Base-by-base conservation (phyloP, 2,888 invertebrate genomes). In the Xestoiulus laeticollis region DNA sequence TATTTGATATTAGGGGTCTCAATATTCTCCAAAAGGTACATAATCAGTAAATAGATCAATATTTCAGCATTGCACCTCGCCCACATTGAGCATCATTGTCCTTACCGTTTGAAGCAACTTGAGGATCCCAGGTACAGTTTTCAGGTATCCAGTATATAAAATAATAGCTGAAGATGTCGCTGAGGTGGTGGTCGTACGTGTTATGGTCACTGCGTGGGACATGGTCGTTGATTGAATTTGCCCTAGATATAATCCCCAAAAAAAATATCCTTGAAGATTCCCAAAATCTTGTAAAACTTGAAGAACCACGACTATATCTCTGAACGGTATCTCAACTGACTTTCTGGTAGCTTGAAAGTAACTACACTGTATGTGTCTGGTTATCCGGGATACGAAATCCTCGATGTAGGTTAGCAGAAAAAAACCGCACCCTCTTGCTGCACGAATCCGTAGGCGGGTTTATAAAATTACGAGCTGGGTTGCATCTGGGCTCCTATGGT, bases 91-190 rank as follows among this genome's bases (percentile, higher is more conserved):
- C 19, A 26, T 26, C n/a, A 14, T 6, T 2, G n/a, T 33, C 33
- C 86, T 85, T 93, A 97, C 97, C 94, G 96, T 91, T 93, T 97
- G 94, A 19, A 95, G 93, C 19, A 97, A 91, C 92, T 97, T 97
- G 14, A 97, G 93, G 19, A 97, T 92, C 4, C 97, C 97, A 0
- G 96, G 95, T 91, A 95, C 93, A 33, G 96, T 94, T 91, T 95
- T 95, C 90, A 97, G 92, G 92, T 96, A 97, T 86, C 96, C 96
- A 8, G 95, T 95, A 92, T 97, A 97, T 89, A 97, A 92, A 90
- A 96, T 94, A 89, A 97, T 93, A 12, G 95, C 94, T 14, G 96
- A 95, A 30, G 96, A 95, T 43, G 95, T 94, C 33, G 95, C 95
- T 89, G 96, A 96, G 4, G 88, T 89, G 87, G 96, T 96, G 22